Evolutionary conservation across 2,888 invertebrate species (phyloP), one percentile per base, ranked within the genome.

Genomic region (Protonemura montana): DNA sequence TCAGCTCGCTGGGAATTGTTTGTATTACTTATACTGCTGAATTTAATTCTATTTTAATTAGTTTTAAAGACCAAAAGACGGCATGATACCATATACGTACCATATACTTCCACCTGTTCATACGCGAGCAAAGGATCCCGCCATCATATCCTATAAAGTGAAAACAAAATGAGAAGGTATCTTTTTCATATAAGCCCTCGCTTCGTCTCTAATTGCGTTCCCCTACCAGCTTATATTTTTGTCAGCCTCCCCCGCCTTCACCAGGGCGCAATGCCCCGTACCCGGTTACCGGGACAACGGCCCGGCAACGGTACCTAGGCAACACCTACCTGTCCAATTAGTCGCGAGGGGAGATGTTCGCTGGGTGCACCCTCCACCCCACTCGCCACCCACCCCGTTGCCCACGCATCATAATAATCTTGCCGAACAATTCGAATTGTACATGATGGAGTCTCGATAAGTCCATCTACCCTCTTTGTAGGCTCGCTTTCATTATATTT

Each of bases 261-360:
- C 59, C 59, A 2, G 59, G 59, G 13, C 59, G 13, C 59, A 21
- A 59, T 59, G 59, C 59, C 59, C 16, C 10, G 10, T 59, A 59
- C 59, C 59, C 21, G 59, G 29, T 29, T 16, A n/a, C 21, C 81
- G 81, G 21, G 81, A 21, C 81, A 29, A 81, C 81, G 81, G 6
- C 29, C n/a, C n/a, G n/a, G n/a, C n/a, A n/a, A n/a, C 29, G 81
- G 27, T 81, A 81, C 81, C 81, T 81, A 28, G 78, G 81, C 81
- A 81, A 81, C 81, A 81, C 81, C 81, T 81, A 29, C 30, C 30
- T 81, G 81, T 81, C 81, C 28, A 78, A 81, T 81, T 81, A 81
- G 28, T 59, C 59, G 59, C 7, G 13, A 59, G 59, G 59, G 59
- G 59, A 59, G 59, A 59, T 21, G 59, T 13, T 59, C 29, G 28